Conservation (phyloP, 2,113 vertebrate species). For the Oreochromis aureus region DNA sequence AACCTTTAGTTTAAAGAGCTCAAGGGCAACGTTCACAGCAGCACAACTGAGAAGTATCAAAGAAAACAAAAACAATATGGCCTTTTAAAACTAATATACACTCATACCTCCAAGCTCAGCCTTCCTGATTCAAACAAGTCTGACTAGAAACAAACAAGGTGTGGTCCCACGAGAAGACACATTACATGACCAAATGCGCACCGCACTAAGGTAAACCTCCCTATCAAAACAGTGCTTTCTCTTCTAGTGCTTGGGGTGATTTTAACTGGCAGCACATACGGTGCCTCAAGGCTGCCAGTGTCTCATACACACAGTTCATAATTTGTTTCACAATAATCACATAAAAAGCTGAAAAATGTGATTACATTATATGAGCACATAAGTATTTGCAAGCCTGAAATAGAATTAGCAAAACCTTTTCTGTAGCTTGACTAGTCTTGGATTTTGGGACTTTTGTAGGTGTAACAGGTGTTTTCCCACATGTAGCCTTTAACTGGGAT, state of each 20-base stretch:
- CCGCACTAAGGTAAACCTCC: neutral
- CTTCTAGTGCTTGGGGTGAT: neutral
- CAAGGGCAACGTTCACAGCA: neutral
- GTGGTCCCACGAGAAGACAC: accelerated
- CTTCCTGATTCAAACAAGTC: neutral
- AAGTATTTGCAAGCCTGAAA: neutral
- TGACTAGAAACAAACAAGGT: neutral
- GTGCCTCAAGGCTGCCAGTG: neutral
- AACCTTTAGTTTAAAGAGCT: conserved; percentile 9
- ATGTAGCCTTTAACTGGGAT: neutral
- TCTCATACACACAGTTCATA: neutral
- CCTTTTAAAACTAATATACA: neutral
- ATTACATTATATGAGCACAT: neutral
- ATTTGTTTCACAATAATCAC: neutral
- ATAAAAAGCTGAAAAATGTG: neutral
- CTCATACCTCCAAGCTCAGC: neutral
- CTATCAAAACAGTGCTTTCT: neutral
- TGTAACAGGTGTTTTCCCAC: neutral
- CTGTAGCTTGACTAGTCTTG: neutral
- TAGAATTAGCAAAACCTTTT: neutral
- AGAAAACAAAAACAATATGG: neutral
- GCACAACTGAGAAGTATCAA: neutral
- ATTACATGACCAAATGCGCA: neutral
- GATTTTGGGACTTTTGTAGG: neutral
- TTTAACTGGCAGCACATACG: neutral